Conservation (phyloP, 2,113 vertebrate species). For the Chaetorhynchus papuensis region DNA sequence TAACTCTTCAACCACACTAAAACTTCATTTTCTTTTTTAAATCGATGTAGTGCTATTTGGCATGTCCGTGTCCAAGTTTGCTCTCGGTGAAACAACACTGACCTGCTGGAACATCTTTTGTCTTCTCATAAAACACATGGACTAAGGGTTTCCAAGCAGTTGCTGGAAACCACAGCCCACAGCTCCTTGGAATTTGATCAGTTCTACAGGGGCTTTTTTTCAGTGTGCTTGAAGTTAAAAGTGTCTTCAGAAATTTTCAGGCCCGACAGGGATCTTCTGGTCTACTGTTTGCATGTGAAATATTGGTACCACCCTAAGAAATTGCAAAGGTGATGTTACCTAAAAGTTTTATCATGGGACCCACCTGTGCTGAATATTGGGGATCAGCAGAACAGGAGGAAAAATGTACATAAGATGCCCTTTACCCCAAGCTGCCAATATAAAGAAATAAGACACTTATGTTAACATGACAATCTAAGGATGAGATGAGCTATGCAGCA, state of each 20-base stretch:
- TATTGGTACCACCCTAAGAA: background rate
- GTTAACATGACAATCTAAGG: background rate
- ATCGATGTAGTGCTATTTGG: background rate
- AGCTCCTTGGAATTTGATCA: background rate
- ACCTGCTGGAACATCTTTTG: background rate
- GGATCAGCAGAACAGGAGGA: background rate
- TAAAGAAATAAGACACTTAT: background rate
- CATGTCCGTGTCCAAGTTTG: background rate
- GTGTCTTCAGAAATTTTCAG: background rate
- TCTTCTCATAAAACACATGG: background rate
- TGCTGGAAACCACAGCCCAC: background rate
- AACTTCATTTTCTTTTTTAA: background rate
- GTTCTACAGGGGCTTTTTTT: background rate
- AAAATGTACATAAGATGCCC: background rate
- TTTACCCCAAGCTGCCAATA: background rate
- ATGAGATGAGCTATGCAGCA: background rate
- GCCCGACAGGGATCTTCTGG: background rate
- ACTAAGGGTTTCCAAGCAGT: background rate
- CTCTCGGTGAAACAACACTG: background rate
- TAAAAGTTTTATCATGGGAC: background rate
- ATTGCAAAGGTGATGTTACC: background rate
- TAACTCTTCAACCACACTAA: background rate
- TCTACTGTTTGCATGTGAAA: background rate
- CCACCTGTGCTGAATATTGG: background rate
- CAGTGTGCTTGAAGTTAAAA: background rate